These are phyloP conservation scores for Trichonephila inaurata DNA, from an alignment of 1,140 invertebrate genomes.

Conservation along the genomic window DNA sequence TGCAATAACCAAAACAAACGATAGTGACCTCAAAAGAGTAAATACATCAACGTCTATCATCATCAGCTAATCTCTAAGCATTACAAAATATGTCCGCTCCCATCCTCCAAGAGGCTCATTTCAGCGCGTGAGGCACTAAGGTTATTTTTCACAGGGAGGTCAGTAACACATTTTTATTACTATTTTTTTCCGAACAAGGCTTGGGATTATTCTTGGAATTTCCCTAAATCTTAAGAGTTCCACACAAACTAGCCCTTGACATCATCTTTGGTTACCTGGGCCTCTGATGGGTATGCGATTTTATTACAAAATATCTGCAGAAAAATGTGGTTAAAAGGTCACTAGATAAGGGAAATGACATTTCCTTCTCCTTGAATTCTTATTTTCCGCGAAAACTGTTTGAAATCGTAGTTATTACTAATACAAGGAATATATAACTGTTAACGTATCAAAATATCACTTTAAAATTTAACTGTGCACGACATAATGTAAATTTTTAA, in stretches of 20 bases:
- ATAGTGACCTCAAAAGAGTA: background rate
- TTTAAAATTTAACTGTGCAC: no score
- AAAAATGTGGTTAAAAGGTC: background rate
- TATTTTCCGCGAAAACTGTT: background rate
- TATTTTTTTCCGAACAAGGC: background rate
- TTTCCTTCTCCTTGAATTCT: background rate
- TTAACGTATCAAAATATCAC: no score
- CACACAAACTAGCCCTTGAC: background rate
- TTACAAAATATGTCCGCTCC: background rate
- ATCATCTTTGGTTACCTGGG: slow-evolving; percentile 21
- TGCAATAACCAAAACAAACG: background rate
- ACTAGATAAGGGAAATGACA: background rate
- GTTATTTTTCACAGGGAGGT: background rate
- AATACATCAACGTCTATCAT: slow-evolving; percentile 13
- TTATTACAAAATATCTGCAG: background rate
- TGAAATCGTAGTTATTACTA: no score
- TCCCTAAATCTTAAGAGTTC: background rate
- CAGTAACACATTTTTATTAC: background rate
- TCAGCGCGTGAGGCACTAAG: background rate
- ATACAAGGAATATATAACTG: no score
- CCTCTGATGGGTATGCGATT: background rate
- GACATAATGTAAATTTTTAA: no score
- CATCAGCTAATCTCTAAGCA: background rate
- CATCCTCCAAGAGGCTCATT: background rate
- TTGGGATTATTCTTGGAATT: slow-evolving; percentile 1